A percentile compares a stretch with the other conserved stretches of the same genome.
phyloP scores from a whole-genome alignment of 64 coral and sea anemone genomes.

The Actinia tenebrosa region DNA sequence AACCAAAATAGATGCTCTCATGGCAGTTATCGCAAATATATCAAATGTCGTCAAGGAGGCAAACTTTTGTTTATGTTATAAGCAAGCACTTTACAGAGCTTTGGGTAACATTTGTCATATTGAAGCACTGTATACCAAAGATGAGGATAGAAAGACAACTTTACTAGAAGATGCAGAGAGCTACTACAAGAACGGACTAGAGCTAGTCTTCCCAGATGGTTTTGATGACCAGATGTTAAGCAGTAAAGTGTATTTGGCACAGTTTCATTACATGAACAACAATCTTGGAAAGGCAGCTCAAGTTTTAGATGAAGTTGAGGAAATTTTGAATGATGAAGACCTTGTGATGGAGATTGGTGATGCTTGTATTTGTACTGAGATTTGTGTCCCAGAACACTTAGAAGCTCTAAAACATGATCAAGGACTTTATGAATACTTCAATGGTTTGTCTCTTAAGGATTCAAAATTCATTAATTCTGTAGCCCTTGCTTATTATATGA shows the following conservation, averaged over 20 bases:
- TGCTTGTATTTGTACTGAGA: constrained; percentile 1
- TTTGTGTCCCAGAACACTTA: background rate
- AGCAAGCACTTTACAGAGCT: background rate
- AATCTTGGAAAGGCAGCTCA: background rate
- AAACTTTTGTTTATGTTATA: background rate
- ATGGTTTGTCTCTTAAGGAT: background rate
- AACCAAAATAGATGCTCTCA: background rate
- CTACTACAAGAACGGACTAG: background rate
- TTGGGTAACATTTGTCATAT: constrained; percentile 1
- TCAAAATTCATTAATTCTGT: constrained; percentile 7
- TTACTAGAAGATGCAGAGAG: background rate
- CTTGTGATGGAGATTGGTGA: background rate
- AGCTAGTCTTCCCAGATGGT: background rate
- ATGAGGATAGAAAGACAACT: background rate
- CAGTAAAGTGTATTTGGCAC: background rate
- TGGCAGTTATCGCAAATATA: background rate
- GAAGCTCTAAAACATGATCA: background rate
- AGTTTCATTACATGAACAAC: constrained; percentile 4
- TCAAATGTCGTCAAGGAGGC: background rate
- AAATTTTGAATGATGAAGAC: background rate
- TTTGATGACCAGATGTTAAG: background rate
- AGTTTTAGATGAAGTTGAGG: background rate
- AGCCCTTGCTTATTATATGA: background rate
- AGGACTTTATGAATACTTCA: background rate
- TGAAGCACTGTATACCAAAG: background rate